A percentile compares a stretch with the other conserved stretches of the same genome.
phyloP scores from a whole-genome alignment of 2,797 vertebrate genomes.

The Sternarchorhynchus goeldii region DNA sequence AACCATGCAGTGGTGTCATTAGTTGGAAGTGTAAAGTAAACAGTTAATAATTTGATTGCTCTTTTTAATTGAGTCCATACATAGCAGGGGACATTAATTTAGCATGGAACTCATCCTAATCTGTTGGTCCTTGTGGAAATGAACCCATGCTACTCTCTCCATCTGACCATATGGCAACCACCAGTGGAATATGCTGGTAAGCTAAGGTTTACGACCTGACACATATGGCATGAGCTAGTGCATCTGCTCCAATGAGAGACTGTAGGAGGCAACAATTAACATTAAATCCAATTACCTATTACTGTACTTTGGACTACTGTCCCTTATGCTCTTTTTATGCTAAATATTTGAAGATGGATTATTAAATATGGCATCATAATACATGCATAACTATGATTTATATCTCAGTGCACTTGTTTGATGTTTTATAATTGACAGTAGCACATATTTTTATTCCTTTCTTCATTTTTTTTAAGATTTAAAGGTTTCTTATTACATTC shows the following conservation, averaged over 20 bases:
- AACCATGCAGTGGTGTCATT: background rate
- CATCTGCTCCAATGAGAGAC: constrained; percentile 69
- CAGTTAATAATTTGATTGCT: constrained; percentile 42
- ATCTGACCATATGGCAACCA: constrained; percentile 74
- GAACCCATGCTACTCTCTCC: constrained; percentile 56
- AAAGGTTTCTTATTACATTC: too few species aligned
- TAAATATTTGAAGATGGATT: background rate
- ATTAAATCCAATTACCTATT: constrained; percentile 15
- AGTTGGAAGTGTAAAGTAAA: constrained; percentile 23
- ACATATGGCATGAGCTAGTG: constrained; percentile 72
- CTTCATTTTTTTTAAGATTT: too few species aligned
- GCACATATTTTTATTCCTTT: too few species aligned
- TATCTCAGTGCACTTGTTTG: background rate
- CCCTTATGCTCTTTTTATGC: background rate
- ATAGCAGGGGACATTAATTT: constrained; percentile 40
- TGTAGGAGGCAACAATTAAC: constrained; percentile 17
- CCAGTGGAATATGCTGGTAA: constrained; percentile 67
- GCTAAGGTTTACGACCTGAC: constrained; percentile 75
- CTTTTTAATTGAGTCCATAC: constrained; percentile 44
- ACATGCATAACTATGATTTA: background rate
- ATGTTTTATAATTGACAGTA: background rate
- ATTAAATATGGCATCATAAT: background rate
- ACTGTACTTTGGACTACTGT: background rate
- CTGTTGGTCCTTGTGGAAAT: constrained; percentile 46
- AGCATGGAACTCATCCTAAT: constrained; percentile 26